Conservation (phyloP, 1,140 invertebrate species). For the Thrips palmi region DNA sequence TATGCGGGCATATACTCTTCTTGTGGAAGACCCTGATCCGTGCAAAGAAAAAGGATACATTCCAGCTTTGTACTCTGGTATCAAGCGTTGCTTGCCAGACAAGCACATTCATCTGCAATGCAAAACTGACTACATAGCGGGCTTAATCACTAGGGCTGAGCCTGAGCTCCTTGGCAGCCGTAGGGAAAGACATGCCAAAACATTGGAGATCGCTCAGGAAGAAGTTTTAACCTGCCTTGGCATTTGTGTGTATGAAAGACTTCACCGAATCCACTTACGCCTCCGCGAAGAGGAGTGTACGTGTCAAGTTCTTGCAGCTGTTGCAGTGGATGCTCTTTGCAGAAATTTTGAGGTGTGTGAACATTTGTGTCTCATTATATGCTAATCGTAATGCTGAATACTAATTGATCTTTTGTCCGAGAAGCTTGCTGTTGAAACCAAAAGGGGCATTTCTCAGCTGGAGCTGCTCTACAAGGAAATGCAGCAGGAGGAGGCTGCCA, state of each 20-base stretch:
- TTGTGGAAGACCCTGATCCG: conserved; percentile 66
- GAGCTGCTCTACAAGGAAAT: conserved; percentile 66
- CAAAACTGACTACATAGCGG: conserved; percentile 70
- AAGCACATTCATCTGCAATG: conserved; percentile 73
- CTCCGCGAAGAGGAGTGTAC: conserved; percentile 78
- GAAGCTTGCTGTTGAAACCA: conserved; percentile 70
- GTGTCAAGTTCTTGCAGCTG: conserved; percentile 74
- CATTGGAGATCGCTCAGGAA: conserved; percentile 85
- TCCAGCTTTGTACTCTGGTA: conserved; percentile 63
- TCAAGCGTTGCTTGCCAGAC: conserved; percentile 65
- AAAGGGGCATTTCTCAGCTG: conserved; percentile 72
- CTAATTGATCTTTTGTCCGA: too few species aligned
- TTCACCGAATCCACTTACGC: conserved; percentile 68
- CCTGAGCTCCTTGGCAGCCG: conserved; percentile 66
- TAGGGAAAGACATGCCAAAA: conserved; percentile 83
- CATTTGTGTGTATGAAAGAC: conserved; percentile 73
- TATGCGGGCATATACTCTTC: conserved; percentile 61
- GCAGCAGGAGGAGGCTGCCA: conserved; percentile 60
- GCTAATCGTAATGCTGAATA: too few species aligned
- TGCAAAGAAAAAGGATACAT: conserved; percentile 78
- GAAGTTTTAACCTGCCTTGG: conserved; percentile 85
- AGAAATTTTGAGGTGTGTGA: conserved; percentile 55
- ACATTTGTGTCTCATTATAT: conserved; percentile 1
- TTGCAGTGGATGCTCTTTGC: conserved; percentile 67
- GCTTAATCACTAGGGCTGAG: conserved; percentile 71